Conservation (phyloP, 2,888 invertebrate genomes). For the Adineta ricciae region DNA sequence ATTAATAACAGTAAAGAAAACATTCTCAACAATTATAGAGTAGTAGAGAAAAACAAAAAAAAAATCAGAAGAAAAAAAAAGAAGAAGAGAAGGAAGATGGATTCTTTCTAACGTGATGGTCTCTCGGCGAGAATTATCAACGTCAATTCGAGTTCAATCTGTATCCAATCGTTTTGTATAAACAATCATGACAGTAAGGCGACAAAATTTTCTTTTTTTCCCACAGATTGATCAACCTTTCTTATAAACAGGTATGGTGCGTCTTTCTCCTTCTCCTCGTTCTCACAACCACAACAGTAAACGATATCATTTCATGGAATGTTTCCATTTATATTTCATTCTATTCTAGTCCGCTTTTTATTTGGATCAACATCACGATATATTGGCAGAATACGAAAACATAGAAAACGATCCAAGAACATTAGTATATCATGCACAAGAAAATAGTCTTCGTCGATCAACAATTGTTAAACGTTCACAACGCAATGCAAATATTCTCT, state of each 20-base stretch:
- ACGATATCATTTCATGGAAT: background rate
- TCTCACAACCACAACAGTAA: background rate
- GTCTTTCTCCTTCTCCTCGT: background rate
- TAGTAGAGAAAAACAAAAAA: background rate
- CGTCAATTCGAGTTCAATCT: background rate
- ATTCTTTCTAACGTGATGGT: background rate
- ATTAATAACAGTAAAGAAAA: background rate
- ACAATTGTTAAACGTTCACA: background rate
- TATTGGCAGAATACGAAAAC: background rate
- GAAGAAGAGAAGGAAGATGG: background rate
- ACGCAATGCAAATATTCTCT: constrained; percentile 17
- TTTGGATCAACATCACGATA: background rate
- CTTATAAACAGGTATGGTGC: background rate
- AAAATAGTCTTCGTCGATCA: background rate
- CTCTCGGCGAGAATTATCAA: background rate
- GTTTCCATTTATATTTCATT: background rate
- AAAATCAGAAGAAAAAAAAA: background rate
- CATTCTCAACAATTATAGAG: background rate
- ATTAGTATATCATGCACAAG: background rate
- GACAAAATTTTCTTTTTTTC: background rate
- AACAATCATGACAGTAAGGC: background rate
- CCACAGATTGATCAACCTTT: background rate
- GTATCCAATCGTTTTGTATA: background rate
- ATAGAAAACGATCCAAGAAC: background rate
- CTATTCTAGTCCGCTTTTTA: background rate